Evolutionary conservation across 2,888 invertebrate species (phyloP).

Genomic region (Hemithea aestivaria): DNA sequence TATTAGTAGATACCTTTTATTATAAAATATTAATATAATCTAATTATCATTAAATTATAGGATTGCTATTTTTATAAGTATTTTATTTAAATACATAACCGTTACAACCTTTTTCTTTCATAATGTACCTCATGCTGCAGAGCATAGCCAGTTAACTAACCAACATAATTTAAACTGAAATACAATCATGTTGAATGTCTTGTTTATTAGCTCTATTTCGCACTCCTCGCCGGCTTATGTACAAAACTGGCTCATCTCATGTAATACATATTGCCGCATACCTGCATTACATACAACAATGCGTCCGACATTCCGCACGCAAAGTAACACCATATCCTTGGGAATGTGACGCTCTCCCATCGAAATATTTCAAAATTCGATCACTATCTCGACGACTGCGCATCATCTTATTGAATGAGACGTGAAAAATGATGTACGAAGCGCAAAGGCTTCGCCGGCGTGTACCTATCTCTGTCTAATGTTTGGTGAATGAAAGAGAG

Average conservation of each 20-base stretch:
- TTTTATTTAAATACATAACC: too few species aligned
- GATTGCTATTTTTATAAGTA: too few species aligned
- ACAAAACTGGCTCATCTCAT: neutral
- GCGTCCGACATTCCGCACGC: constrained; percentile 67
- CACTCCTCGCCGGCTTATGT: neutral
- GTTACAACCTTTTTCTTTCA: too few species aligned
- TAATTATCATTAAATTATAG: too few species aligned
- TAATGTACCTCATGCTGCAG: too few species aligned
- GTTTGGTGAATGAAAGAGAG: constrained; percentile 36
- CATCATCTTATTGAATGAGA: constrained; percentile 77
- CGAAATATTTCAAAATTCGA: constrained; percentile 76
- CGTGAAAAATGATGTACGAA: constrained; percentile 76
- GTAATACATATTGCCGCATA: neutral
- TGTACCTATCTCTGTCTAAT: constrained; percentile 43
- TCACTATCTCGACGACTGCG: constrained; percentile 74
- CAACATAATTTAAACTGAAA: too few species aligned
- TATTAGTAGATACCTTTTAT: too few species aligned
- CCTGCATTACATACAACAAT: constrained; percentile 15
- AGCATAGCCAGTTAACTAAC: too few species aligned
- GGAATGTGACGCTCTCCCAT: constrained; percentile 70
- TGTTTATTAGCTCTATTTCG: too few species aligned
- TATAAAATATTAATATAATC: too few species aligned
- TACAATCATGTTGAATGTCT: too few species aligned
- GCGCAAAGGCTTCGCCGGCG: constrained; percentile 68
- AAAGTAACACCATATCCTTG: constrained; percentile 78